These are phyloP conservation scores for Erynnis tages DNA, from an alignment of 2,888 invertebrate genomes.

Conservation along the genomic window DNA sequence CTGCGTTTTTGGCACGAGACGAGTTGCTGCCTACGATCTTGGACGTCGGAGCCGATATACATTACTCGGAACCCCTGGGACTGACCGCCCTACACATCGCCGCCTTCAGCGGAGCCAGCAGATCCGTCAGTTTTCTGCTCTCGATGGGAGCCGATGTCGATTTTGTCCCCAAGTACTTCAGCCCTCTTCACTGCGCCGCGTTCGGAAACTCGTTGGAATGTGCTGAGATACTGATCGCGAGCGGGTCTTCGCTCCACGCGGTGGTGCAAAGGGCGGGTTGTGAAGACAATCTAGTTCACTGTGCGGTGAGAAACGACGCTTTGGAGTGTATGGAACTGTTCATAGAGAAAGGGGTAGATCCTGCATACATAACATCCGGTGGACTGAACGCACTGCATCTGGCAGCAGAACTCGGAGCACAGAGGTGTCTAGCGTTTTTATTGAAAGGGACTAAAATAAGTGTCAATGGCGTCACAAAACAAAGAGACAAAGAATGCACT, in stretches of 20 bases:
- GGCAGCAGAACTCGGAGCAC: slow-evolving; percentile 89
- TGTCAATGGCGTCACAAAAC: slow-evolving; percentile 85
- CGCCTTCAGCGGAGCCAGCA: slow-evolving; percentile 88
- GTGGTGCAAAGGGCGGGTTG: slow-evolving; percentile 85
- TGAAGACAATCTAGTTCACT: slow-evolving; percentile 90
- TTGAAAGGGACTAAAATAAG: slow-evolving; percentile 87
- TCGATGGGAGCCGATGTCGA: slow-evolving; percentile 86
- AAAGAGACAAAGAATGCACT: slow-evolving; percentile 88
- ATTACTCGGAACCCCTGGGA: slow-evolving; percentile 87
- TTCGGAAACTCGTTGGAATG: slow-evolving; percentile 92
- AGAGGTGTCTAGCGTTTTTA: slow-evolving; percentile 87
- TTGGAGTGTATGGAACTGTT: slow-evolving; percentile 89
- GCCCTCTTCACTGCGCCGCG: slow-evolving; percentile 93
- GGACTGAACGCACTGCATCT: slow-evolving; percentile 90
- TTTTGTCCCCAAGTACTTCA: slow-evolving; percentile 85
- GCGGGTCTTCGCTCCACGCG: slow-evolving; percentile 85
- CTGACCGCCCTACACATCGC: slow-evolving; percentile 88
- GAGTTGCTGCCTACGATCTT: slow-evolving; percentile 86
- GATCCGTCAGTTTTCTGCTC: slow-evolving; percentile 86
- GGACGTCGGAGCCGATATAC: slow-evolving; percentile 85
- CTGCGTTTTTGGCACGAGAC: slow-evolving; percentile 86
- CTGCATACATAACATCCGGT: slow-evolving; percentile 87
- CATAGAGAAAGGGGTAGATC: slow-evolving; percentile 87
- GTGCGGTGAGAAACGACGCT: slow-evolving; percentile 91
- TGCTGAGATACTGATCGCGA: slow-evolving; percentile 87